These are phyloP conservation scores for Pangasius djambal DNA, from an alignment of 2,797 vertebrate species.

Conservation along the genomic window DNA sequence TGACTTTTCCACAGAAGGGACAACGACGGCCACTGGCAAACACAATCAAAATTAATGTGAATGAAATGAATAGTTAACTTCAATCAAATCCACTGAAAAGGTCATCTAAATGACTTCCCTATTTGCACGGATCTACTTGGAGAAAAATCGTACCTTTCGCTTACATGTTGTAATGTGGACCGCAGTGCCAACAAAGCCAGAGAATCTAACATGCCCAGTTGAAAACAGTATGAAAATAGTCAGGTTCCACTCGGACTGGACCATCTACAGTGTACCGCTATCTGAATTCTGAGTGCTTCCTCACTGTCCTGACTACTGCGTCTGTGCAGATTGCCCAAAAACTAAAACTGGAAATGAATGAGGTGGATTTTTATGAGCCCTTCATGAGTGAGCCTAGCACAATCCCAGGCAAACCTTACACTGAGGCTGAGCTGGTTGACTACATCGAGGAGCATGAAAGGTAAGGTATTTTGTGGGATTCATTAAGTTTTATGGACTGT, in stretches of 20 bases:
- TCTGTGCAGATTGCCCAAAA: constrained; percentile 83
- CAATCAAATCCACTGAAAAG: background rate
- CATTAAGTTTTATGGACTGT: background rate
- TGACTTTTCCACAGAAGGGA: background rate
- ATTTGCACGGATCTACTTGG: background rate
- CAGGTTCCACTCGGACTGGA: background rate
- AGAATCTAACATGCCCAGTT: background rate
- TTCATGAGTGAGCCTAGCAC: constrained; percentile 84
- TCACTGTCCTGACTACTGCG: background rate
- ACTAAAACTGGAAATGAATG: constrained; percentile 85
- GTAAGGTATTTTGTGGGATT: constrained; percentile 62
- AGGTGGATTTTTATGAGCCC: constrained; percentile 90
- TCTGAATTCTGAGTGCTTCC: background rate
- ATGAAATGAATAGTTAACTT: background rate
- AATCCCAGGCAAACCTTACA: constrained; percentile 89
- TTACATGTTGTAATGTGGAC: background rate
- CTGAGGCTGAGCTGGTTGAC: constrained; percentile 82
- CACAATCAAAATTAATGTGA: background rate
- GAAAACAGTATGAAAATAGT: background rate
- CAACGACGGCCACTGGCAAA: background rate
- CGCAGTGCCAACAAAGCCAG: background rate
- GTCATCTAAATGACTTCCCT: background rate
- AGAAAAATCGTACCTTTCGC: background rate
- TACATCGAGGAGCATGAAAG: constrained; percentile 87
- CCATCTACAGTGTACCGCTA: background rate